Conservation (phyloP, 2,113 vertebrate genomes). For the Sigmodon hispidus region DNA sequence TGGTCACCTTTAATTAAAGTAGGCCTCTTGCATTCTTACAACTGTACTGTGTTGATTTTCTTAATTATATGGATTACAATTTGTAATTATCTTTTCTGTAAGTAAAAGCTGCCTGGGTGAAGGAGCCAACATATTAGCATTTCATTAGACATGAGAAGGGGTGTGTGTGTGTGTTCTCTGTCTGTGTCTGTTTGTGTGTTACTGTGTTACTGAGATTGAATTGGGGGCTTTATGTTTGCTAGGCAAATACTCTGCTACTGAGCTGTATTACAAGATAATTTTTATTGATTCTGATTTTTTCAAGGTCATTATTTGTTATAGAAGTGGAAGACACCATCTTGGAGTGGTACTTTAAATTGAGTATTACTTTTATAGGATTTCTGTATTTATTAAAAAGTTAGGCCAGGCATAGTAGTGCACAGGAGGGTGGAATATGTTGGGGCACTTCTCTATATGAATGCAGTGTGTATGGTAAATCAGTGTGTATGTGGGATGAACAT, state of each 20-base stretch:
- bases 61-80: neutral
- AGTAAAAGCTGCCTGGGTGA: neutral
- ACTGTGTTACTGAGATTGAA: neutral
- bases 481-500: neutral
- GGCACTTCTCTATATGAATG: neutral
- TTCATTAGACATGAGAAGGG: neutral
- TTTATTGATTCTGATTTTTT: neutral
- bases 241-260: neutral
- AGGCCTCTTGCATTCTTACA: neutral
- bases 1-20: neutral
- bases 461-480: neutral
- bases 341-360: neutral
- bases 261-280: neutral
- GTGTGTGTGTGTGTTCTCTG: no score
- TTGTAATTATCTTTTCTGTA: neutral
- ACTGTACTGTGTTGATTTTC: neutral
- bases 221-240: neutral
- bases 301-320: slow-evolving; percentile 6
- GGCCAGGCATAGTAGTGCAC: neutral
- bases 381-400: neutral
- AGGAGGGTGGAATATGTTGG: neutral
- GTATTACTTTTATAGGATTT: neutral
- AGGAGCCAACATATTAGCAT: neutral
- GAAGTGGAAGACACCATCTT: neutral
- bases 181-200: neutral